Evolutionary conservation across 2,888 invertebrate genomes (phyloP).

Genomic region (Cephonodes hylas): DNA sequence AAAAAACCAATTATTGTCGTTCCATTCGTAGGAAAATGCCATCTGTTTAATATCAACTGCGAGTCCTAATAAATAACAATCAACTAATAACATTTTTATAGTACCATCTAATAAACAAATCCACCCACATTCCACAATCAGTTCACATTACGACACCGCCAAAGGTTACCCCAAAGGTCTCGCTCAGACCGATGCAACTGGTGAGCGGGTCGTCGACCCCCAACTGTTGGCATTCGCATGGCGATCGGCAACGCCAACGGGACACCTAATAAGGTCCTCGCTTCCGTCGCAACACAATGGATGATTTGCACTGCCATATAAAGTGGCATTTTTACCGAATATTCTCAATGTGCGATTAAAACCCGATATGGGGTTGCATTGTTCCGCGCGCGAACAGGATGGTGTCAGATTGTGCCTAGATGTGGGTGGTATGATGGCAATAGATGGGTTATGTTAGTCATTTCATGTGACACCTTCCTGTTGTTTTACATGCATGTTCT

Average conservation of each 20-base stretch:
- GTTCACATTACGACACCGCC: neutral
- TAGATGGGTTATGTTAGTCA: neutral
- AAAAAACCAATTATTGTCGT: too few species aligned
- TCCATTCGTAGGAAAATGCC: too few species aligned
- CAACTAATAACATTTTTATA: neutral
- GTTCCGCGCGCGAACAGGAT: neutral
- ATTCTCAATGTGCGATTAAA: conserved; percentile 13
- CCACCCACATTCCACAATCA: neutral
- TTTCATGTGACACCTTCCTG: neutral
- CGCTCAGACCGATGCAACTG: neutral
- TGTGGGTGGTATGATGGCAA: neutral
- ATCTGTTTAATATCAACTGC: too few species aligned
- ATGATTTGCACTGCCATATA: conserved; percentile 39
- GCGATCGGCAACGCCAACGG: conserved; percentile 10
- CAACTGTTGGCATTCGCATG: conserved; percentile 11
- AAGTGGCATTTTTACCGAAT: conserved; percentile 14
- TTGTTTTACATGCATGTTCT: too few species aligned
- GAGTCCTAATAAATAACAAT: too few species aligned
- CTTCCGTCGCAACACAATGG: conserved; percentile 62
- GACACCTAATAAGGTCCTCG: conserved; percentile 49
- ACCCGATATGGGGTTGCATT: conserved; percentile 9
- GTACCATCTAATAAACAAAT: neutral
- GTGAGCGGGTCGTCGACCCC: conserved; percentile 10
- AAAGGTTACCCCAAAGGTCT: conserved; percentile 1
- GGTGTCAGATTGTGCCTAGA: neutral